Evolutionary conservation across 2,113 vertebrate genomes (phyloP).

Genomic region (Grantiella picta): DNA sequence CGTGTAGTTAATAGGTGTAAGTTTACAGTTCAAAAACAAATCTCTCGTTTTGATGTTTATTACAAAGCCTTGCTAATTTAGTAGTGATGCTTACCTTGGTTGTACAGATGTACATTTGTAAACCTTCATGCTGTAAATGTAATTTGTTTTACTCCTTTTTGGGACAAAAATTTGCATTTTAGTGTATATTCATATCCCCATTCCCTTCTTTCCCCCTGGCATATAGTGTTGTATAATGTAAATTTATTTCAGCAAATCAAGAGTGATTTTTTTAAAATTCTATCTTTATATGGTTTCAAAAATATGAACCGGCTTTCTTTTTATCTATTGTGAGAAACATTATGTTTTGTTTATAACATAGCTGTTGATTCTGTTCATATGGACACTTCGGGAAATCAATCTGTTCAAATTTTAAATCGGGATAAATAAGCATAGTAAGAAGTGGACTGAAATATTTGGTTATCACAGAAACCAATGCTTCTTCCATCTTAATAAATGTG

Average conservation of each 20-base stretch:
- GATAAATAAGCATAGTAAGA: constrained; percentile 78
- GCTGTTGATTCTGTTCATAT: constrained; percentile 87
- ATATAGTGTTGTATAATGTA: constrained; percentile 99
- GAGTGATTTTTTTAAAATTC: constrained; percentile 90
- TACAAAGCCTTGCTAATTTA: constrained; percentile 93
- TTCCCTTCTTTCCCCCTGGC: constrained; percentile 83
- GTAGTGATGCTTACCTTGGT: constrained; percentile 92
- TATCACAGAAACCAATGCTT: constrained; percentile 82
- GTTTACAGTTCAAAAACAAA: constrained; percentile 88
- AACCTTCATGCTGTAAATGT: constrained; percentile 99
- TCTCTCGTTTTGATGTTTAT: constrained; percentile 86
- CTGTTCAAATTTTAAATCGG: constrained; percentile 80
- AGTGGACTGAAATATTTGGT: constrained; percentile 81
- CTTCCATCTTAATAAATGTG: constrained; percentile 86
- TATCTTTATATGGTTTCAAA: constrained; percentile 91
- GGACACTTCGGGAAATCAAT: constrained; percentile 77
- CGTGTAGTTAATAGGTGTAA: constrained; percentile 95
- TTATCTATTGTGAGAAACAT: constrained; percentile 85
- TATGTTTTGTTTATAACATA: constrained; percentile 92
- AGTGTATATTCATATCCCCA: constrained; percentile 94
- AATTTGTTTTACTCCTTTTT: constrained; percentile 93
- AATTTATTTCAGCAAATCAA: constrained; percentile 92
- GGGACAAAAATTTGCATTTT: constrained; percentile 90
- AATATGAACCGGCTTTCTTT: constrained; percentile 89
- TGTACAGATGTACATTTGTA: constrained; percentile 99